phyloP scores from a whole-genome alignment of 2,888 invertebrate genomes.

The Dryobota labecula region DNA sequence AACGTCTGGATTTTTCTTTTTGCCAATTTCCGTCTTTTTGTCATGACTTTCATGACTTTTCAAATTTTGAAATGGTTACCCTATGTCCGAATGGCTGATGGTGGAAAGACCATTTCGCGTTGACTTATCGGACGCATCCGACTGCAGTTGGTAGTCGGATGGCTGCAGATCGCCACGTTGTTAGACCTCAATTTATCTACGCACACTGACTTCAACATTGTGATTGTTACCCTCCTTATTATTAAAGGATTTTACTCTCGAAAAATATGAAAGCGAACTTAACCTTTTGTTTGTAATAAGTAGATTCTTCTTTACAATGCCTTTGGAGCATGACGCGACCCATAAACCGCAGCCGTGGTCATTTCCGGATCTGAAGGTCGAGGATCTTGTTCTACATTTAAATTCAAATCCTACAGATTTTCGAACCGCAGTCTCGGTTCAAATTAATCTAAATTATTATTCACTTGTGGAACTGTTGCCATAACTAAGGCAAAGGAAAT shows the following conservation, averaged over 20 bases:
- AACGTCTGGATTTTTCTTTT: no score
- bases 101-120: background rate
- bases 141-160: background rate
- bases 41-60: no score
- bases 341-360: background rate
- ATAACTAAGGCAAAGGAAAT: background rate
- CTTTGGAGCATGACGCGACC: constrained; percentile 1
- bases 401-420: background rate
- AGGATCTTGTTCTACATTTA: background rate
- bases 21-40: no score
- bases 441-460: background rate
- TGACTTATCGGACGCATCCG: background rate
- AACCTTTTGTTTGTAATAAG: background rate
- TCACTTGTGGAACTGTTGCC: background rate
- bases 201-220: background rate
- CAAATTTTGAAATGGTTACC: no score
- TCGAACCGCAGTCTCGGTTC: background rate
- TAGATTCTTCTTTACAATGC: constrained; percentile 6
- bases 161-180: background rate
- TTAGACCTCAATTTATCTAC: background rate
- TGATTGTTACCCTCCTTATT: background rate
- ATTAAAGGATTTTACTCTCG: background rate
- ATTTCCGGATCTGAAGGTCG: constrained; percentile 18
- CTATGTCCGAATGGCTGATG: background rate
- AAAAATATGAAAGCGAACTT: background rate